These are phyloP conservation scores for Drosophila tropicalis DNA, from an alignment of 1,140 invertebrate species.

Conservation along the genomic window DNA sequence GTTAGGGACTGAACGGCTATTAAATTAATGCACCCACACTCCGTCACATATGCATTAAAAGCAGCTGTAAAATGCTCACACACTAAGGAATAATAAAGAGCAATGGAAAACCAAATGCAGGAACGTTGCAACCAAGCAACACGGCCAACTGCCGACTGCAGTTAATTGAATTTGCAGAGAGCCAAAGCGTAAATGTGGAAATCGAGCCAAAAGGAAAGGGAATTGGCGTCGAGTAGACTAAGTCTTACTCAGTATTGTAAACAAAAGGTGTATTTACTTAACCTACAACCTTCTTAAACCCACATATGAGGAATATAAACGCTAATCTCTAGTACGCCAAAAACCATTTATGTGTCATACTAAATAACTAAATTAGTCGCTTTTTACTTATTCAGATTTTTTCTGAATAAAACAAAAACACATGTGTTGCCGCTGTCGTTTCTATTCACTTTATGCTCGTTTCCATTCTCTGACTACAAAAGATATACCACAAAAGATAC, in stretches of 20 bases:
- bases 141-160: slow-evolving; percentile 57
- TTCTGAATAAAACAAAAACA: not conserved
- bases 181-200: slow-evolving; percentile 3
- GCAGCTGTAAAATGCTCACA: slow-evolving; percentile 39
- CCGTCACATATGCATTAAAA: slow-evolving; percentile 42
- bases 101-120: slow-evolving; percentile 33
- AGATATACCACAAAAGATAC: slow-evolving; percentile 61
- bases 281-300: too few relatives aligned
- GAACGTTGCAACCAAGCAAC: slow-evolving; percentile 26
- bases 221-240: not conserved
- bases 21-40: slow-evolving; percentile 38
- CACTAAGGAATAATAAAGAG: slow-evolving; percentile 54
- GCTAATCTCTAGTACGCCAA: too few relatives aligned
- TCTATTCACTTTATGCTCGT: not conserved
- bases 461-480: slow-evolving; percentile 66
- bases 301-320: too few relatives aligned
- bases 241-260: too few relatives aligned
- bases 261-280: too few relatives aligned
- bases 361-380: too few relatives aligned
- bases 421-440: slow-evolving; percentile 18
- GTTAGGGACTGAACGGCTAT: slow-evolving; percentile 34
- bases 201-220: slow-evolving; percentile 7
- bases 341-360: too few relatives aligned
- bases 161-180: slow-evolving; percentile 64
- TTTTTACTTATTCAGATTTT: too few relatives aligned